Evolutionary conservation across 2,797 vertebrate species (phyloP).

Genomic region (Darevskia nairensis): DNA sequence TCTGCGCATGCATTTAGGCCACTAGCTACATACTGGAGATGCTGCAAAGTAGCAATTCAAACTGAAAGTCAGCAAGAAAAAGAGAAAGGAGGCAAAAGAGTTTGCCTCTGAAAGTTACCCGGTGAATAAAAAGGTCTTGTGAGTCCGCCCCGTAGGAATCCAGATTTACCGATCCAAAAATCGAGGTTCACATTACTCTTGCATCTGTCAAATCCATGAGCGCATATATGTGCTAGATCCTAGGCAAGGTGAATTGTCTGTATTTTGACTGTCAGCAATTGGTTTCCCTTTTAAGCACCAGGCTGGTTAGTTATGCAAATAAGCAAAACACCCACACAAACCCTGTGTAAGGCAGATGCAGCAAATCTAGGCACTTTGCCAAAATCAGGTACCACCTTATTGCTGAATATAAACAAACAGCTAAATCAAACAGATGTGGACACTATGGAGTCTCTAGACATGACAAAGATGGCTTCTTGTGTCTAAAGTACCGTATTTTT

Average conservation of each 20-base stretch:
- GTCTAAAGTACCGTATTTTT: not conserved
- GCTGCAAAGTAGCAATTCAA: not conserved
- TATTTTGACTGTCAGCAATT: not conserved
- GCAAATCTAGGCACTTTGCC: constrained; percentile 6
- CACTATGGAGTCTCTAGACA: not conserved
- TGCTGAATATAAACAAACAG: constrained; percentile 1
- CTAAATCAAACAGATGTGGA: not conserved
- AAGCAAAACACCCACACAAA: not conserved
- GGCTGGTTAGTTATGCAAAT: constrained; percentile 6
- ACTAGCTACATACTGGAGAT: not conserved
- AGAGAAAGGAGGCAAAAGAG: not conserved
- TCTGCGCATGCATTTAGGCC: not conserved
- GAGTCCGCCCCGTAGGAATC: no score
- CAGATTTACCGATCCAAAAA: not conserved
- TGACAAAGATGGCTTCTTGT: not conserved
- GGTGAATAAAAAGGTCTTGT: not conserved
- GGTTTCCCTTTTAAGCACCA: not conserved
- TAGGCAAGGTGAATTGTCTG: not conserved
- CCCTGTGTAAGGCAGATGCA: not conserved
- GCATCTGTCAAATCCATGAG: not conserved
- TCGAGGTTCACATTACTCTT: not conserved
- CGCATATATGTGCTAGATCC: not conserved
- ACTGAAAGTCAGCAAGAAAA: not conserved
- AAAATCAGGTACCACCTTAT: constrained; percentile 17
- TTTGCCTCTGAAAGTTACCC: not conserved